Conservation (phyloP, 1,140 invertebrate genomes). For the Psix sp. region DNA sequence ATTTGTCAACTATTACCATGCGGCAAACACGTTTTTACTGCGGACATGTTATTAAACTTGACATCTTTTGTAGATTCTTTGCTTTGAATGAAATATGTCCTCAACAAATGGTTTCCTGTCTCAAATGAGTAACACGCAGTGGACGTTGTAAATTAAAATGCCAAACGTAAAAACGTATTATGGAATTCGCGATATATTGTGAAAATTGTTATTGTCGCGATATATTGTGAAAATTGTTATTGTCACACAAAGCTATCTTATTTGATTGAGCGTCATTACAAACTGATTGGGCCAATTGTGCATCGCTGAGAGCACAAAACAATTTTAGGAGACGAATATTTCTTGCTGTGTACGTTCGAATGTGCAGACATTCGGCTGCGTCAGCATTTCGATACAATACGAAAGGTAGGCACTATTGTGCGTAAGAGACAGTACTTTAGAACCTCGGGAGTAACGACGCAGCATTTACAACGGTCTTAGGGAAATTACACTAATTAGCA, state of each 20-base stretch:
- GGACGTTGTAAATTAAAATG: slow-evolving; percentile 21
- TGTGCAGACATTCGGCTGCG: slow-evolving; percentile 28
- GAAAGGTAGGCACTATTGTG: slow-evolving; percentile 57
- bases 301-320: slow-evolving; percentile 14
- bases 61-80: neutral
- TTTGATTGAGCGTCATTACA: slow-evolving; percentile 27
- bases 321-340: slow-evolving; percentile 28
- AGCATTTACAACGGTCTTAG: slow-evolving; percentile 58
- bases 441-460: slow-evolving; percentile 52
- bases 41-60: too few relatives aligned
- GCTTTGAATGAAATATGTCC: neutral
- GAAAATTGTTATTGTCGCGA: slow-evolving; percentile 14
- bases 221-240: slow-evolving; percentile 13
- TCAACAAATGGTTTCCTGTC: slow-evolving; percentile 14
- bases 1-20: too few relatives aligned
- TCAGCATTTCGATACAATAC: slow-evolving; percentile 48
- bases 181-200: slow-evolving; percentile 1
- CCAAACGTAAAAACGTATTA: slow-evolving; percentile 7
- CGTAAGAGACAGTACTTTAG: slow-evolving; percentile 47
- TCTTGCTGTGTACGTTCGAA: slow-evolving; percentile 15
- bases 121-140: slow-evolving; percentile 17
- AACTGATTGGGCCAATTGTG: slow-evolving; percentile 40
- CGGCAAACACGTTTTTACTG: too few relatives aligned
- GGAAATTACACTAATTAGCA: slow-evolving; percentile 64
- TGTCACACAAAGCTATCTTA: slow-evolving; percentile 18